Percentiles rank a stretch among this genome's conserved stretches.
Conservation (phyloP, 2,113 vertebrate species). For the Emydocephalus ijimae region DNA sequence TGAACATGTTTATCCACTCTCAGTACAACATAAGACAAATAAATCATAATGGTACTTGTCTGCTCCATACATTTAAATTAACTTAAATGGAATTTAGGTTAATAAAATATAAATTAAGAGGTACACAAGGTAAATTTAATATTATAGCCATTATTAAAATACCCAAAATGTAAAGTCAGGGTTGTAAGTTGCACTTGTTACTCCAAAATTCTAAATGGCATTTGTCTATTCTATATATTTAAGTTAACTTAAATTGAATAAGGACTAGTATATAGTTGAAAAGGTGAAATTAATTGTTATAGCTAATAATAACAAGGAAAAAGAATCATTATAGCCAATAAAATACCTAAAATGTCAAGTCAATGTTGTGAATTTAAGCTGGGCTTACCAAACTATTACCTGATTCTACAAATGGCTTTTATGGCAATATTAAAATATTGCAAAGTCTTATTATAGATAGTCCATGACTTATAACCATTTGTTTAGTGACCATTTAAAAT, state of each 20-base stretch:
- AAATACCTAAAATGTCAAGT: not conserved
- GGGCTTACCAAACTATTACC: not conserved
- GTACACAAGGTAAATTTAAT: not conserved
- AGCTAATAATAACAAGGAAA: not conserved
- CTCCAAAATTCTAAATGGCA: not conserved
- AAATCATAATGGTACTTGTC: not conserved
- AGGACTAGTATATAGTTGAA: not conserved
- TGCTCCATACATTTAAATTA: not conserved
- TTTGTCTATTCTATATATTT: not conserved
- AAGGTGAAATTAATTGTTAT: not conserved
- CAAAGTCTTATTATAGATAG: not conserved
- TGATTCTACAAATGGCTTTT: not conserved
- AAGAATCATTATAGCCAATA: not conserved
- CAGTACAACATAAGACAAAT: not conserved
- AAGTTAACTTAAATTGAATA: not conserved
- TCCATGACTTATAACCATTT: not conserved
- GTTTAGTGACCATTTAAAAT: not conserved
- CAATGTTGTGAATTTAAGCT: not conserved
- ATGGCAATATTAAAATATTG: not conserved
- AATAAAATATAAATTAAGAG: not conserved
- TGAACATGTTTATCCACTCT: not conserved
- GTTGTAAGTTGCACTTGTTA: not conserved
- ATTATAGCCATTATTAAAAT: not conserved
- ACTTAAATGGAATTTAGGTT: not conserved
- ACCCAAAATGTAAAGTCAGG: not conserved